Evolutionary conservation across 2,888 invertebrate species (phyloP).

Genomic region (Stegophylla sp.): DNA sequence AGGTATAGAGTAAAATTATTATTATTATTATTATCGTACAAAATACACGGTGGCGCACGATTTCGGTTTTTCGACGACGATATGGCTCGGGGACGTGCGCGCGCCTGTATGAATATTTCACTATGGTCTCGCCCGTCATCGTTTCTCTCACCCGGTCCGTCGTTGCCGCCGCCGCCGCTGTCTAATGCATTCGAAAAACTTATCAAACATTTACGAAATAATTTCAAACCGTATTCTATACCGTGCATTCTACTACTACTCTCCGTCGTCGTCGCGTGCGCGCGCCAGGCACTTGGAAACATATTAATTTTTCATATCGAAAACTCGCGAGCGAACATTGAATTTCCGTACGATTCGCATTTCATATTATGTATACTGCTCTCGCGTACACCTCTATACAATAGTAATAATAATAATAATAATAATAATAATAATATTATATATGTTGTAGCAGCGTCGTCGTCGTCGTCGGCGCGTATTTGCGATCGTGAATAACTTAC

Average conservation of each 20-base stretch:
- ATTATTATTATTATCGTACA: no score
- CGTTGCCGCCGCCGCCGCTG: background rate
- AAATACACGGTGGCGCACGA: background rate
- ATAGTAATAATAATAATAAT: no score
- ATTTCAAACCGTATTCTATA: constrained; percentile 30
- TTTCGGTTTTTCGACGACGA: background rate
- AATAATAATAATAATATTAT: no score
- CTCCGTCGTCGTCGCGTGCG: no score
- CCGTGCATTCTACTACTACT: no score
- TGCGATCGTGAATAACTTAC: constrained; percentile 21
- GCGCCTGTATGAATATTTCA: constrained; percentile 31
- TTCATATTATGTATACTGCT: no score
- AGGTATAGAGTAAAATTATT: no score
- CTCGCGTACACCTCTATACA: no score
- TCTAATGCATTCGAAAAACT: background rate
- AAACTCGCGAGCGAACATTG: constrained; percentile 25
- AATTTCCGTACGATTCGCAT: constrained; percentile 29
- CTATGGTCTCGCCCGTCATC: constrained; percentile 11
- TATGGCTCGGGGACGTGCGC: no score
- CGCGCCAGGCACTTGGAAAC: constrained; percentile 17
- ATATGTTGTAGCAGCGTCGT: background rate
- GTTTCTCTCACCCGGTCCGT: background rate
- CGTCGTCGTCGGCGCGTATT: background rate
- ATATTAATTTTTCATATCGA: constrained; percentile 48
- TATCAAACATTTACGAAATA: constrained; percentile 48